phyloP scores from a whole-genome alignment of 2,113 vertebrate genomes.

The Anthoscopus minutus region DNA sequence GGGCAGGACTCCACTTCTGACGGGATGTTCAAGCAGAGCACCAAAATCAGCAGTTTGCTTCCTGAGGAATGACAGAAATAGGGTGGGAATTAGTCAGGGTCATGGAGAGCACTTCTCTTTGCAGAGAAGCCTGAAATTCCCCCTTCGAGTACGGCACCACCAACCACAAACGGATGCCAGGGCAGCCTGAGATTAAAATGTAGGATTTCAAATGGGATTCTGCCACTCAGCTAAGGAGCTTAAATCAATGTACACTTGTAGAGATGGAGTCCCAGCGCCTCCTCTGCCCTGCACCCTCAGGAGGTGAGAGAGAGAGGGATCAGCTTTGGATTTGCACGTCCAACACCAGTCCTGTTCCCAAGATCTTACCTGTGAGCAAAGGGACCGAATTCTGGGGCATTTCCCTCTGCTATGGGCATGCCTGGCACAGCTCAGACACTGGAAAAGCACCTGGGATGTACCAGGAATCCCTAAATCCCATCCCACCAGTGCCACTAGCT shows the following conservation, averaged over 20 bases:
- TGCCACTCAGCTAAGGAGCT: background rate
- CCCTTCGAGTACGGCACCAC: background rate
- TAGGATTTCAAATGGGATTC: background rate
- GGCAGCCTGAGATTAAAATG: background rate
- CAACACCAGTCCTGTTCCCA: background rate
- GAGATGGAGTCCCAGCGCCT: background rate
- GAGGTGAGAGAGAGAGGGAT: background rate
- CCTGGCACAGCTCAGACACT: background rate
- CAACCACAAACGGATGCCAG: background rate
- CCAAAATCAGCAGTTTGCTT: conserved; percentile 87
- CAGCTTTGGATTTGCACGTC: background rate
- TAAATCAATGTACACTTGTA: background rate
- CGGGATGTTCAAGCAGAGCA: conserved; percentile 88
- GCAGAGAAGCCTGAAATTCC: background rate
- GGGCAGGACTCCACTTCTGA: conserved; percentile 83
- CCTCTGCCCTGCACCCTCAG: background rate
- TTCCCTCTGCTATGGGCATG: background rate
- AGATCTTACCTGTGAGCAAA: background rate
- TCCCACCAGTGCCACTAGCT: background rate
- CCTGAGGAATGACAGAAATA: conserved; percentile 71
- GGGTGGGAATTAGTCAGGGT: conserved; percentile 17
- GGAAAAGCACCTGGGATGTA: background rate
- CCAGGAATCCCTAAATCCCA: background rate
- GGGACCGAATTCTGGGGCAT: background rate
- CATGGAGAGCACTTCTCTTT: background rate